Percentiles rank a stretch among this genome's conserved stretches.
phyloP scores from a whole-genome alignment of 2,888 invertebrate genomes.

The Phrixothrix hirtus region DNA sequence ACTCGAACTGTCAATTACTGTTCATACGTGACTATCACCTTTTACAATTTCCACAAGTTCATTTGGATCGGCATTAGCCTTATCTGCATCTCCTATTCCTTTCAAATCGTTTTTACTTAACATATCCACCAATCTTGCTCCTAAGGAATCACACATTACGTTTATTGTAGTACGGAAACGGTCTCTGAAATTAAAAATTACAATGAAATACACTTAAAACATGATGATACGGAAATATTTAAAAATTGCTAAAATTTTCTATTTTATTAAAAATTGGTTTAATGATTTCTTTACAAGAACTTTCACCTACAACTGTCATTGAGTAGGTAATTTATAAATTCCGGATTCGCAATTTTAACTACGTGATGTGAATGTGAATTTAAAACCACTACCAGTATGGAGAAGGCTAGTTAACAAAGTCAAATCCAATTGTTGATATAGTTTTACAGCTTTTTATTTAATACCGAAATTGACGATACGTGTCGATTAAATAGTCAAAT shows the following conservation, averaged over 20 bases:
- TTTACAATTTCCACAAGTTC: slow-evolving; percentile 65
- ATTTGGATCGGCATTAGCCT: slow-evolving; percentile 62
- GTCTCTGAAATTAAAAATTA: slow-evolving; percentile 66
- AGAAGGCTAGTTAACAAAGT: no score
- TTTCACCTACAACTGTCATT: no score
- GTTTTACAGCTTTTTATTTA: no score
- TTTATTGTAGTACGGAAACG: slow-evolving; percentile 89
- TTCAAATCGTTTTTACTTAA: slow-evolving; percentile 76
- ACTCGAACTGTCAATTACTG: neutral
- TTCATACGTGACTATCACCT: slow-evolving; percentile 41
- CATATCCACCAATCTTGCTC: slow-evolving; percentile 88
- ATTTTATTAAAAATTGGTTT: no score
- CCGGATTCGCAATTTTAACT: neutral
- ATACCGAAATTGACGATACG: no score
- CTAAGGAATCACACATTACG: slow-evolving; percentile 93
- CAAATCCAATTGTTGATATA: no score
- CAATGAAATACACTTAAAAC: neutral
- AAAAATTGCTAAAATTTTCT: neutral
- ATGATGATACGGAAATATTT: neutral
- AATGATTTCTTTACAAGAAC: no score
- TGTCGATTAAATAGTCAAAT: no score
- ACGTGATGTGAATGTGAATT: neutral
- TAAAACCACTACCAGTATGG: no score
- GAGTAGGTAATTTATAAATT: neutral
- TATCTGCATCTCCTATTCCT: slow-evolving; percentile 52